Base-by-base conservation (phyloP, 2,888 invertebrate species). In the Anthrax anthrax region DNA sequence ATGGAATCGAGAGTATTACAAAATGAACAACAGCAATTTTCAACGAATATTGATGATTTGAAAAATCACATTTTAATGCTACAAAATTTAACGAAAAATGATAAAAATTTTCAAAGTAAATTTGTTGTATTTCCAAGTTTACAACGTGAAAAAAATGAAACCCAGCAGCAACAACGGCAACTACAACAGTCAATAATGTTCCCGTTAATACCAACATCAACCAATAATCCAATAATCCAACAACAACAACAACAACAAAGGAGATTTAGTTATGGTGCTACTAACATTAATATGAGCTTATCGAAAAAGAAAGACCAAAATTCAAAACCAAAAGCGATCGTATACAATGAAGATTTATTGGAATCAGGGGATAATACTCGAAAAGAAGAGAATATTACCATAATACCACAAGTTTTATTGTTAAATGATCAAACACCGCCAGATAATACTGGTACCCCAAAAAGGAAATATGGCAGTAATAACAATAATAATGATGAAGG, bases 121-220 rank as follows among this genome's bases (percentile, higher is more conserved):
- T 68, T 68, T 51, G 68, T 68, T 14, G 67, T 68, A 2, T 68
- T 68, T 43, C 68, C 68, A 9, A 67, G 64, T 49, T 52, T 67
- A 18, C 64, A 65, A 44, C 62, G 63, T 41, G 62, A 65, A 14
- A 58, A 60, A 32, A 47, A 51, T 13, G 42, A 47, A 5, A 47
- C 54, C 1, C 41, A 48, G 12, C 3, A 3, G 12, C 29, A 9
- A 32, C 9, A 12, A 13, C 40, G 51, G 4, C 55, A 49, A 13
- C 48, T 44, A 8, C 43, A 51, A 8, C 49, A 46, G 60, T 3
- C 60, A 60, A 42, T 61, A 60, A 37, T 62, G 4, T 42, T 23
- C 4, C 16, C 39, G 36, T 17, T 34, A 18, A 27, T 29, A 14
- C 3, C 27, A 14, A 17, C 23, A 12, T 32, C 29, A 23, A n/a